Conservation (phyloP, 2,113 vertebrate species). For the Xenus cinereus region DNA sequence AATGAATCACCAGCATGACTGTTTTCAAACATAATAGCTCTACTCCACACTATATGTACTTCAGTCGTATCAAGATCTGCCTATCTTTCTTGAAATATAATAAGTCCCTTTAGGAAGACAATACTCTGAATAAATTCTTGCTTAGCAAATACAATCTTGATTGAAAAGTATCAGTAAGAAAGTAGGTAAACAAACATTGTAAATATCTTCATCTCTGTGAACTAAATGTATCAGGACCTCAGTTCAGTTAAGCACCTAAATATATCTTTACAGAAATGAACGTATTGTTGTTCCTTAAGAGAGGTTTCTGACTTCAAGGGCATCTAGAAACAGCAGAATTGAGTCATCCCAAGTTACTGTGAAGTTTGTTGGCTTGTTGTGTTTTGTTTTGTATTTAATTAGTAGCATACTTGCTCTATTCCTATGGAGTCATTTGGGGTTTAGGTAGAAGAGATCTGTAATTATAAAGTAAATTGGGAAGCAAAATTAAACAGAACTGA, state of each 20-base stretch:
- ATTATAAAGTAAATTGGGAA: constrained; percentile 25
- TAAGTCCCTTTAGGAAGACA: background rate
- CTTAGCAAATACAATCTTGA: background rate
- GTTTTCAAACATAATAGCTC: background rate
- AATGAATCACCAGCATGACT: background rate
- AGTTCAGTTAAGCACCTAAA: background rate
- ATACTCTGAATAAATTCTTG: background rate
- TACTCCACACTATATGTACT: background rate
- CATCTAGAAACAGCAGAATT: background rate
- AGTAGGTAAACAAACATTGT: background rate
- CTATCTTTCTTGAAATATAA: background rate
- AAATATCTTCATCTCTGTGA: background rate
- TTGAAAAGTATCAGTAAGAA: background rate
- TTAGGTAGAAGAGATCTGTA: background rate
- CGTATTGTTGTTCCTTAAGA: background rate
- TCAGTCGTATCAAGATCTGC: background rate
- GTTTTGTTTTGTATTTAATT: background rate
- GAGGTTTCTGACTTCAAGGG: background rate
- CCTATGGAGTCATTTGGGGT: background rate
- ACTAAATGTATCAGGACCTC: background rate
- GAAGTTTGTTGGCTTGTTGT: background rate
- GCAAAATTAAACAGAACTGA: constrained; percentile 2
- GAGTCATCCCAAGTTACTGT: background rate
- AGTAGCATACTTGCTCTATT: background rate
- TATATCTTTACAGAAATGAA: background rate